Conservation (phyloP, 2,113 vertebrate species). For the Octodon degus region DNA sequence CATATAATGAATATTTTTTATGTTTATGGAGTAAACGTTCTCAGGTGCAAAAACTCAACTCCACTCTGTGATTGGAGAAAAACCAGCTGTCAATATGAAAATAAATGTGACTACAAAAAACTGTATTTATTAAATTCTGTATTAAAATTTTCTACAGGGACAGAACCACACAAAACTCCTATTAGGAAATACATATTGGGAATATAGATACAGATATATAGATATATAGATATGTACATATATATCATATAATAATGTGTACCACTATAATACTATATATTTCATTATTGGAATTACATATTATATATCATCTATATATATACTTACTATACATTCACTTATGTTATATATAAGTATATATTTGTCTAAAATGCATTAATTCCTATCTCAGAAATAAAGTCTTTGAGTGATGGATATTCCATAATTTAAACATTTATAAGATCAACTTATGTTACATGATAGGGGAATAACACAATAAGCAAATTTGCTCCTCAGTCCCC, state of each 20-base stretch:
- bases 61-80: not conserved
- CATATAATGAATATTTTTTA: slow-evolving; percentile 25
- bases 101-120: not conserved
- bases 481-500: not conserved
- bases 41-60: not conserved
- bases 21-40: not conserved
- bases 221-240: not conserved
- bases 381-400: not conserved
- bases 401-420: not conserved
- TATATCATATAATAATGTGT: too few relatives aligned
- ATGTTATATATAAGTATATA: not conserved
- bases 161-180: not conserved
- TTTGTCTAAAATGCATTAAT: not conserved
- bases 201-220: not conserved
- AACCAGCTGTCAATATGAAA: not conserved
- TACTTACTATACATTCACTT: not conserved
- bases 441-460: not conserved
- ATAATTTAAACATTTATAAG: not conserved
- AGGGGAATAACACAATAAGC: not conserved
- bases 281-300: not conserved
- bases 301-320: not conserved
- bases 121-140: not conserved
- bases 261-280: too few relatives aligned
- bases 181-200: not conserved
- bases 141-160: not conserved